Percentiles rank a stretch among this genome's conserved stretches.
Evolutionary conservation across 2,888 invertebrate genomes (phyloP).

Genomic region (Rosalia funebris): DNA sequence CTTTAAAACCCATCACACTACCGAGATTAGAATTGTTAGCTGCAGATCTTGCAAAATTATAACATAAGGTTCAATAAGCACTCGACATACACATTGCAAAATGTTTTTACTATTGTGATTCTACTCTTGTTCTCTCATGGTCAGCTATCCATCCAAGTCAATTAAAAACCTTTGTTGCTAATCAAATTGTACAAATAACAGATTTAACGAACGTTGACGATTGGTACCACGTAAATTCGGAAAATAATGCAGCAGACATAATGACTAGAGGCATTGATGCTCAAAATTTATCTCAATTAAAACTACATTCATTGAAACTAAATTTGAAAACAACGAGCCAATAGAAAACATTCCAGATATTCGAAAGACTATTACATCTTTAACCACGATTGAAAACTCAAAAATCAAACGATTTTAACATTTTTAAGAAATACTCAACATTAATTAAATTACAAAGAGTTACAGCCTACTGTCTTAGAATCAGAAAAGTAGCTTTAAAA

Average conservation of each 20-base stretch:
- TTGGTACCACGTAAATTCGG: slow-evolving; percentile 8
- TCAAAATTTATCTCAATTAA: neutral
- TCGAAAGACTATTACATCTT: too few relatives aligned
- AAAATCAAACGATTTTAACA: slow-evolving; percentile 2
- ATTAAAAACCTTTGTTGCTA: slow-evolving; percentile 29
- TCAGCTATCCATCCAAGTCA: slow-evolving; percentile 21
- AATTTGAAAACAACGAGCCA: too few relatives aligned
- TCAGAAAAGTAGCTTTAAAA: slow-evolving; percentile 12
- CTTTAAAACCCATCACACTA: slow-evolving; percentile 30
- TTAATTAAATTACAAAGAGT: slow-evolving; percentile 20
- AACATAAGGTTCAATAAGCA: slow-evolving; percentile 23
- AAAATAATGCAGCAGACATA: slow-evolving; percentile 15
- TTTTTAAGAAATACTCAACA: slow-evolving; percentile 20
- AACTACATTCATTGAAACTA: slow-evolving; percentile 4
- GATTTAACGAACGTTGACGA: neutral
- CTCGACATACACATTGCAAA: neutral
- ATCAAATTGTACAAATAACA: slow-evolving; percentile 12
- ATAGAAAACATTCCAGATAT: too few relatives aligned
- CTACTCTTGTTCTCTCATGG: slow-evolving; percentile 30
- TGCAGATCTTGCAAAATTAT: slow-evolving; percentile 26
- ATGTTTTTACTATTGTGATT: slow-evolving; percentile 30
- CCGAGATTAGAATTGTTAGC: slow-evolving; percentile 34
- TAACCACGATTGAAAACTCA: too few relatives aligned
- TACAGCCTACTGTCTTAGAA: slow-evolving; percentile 6
- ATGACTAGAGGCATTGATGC: slow-evolving; percentile 12